These are phyloP conservation scores for Amphilophus citrinellus DNA, from an alignment of 2,113 vertebrate genomes.

Conservation along the genomic window DNA sequence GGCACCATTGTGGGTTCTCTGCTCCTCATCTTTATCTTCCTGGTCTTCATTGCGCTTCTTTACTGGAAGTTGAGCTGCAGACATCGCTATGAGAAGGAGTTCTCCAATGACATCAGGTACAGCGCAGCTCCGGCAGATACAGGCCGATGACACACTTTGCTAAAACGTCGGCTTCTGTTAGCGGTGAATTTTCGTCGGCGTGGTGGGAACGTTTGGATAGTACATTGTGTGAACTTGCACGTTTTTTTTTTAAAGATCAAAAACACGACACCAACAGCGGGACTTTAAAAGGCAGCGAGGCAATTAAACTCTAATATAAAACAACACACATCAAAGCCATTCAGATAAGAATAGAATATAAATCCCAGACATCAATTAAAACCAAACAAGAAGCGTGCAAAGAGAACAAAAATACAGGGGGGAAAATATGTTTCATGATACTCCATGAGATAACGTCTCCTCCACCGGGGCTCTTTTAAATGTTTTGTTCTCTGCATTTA, in stretches of 20 bases:
- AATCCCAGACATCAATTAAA: conserved; percentile 3
- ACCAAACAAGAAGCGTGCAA: background rate
- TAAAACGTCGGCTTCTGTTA: background rate
- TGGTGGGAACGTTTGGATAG: background rate
- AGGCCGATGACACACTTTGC: background rate
- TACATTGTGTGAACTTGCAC: background rate
- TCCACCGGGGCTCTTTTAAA: background rate
- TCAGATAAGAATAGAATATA: conserved; percentile 9
- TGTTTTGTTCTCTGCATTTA: background rate
- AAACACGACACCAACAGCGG: background rate
- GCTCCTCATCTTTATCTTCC: conserved; percentile 78
- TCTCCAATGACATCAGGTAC: conserved; percentile 86
- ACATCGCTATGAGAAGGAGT: conserved; percentile 73
- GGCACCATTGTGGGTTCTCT: conserved; percentile 79
- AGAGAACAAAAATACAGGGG: background rate
- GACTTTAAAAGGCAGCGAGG: background rate
- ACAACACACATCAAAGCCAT: background rate
- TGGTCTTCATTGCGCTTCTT: conserved; percentile 79
- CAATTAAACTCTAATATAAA: conserved; percentile 10
- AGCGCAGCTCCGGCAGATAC: background rate
- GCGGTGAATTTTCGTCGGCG: background rate
- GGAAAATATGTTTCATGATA: background rate
- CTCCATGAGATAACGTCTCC: background rate
- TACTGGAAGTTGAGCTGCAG: conserved; percentile 76
- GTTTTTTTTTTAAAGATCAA: background rate